Evolutionary conservation across 1,140 invertebrate genomes (phyloP).

Genomic region (Xylocopa sonorina): DNA sequence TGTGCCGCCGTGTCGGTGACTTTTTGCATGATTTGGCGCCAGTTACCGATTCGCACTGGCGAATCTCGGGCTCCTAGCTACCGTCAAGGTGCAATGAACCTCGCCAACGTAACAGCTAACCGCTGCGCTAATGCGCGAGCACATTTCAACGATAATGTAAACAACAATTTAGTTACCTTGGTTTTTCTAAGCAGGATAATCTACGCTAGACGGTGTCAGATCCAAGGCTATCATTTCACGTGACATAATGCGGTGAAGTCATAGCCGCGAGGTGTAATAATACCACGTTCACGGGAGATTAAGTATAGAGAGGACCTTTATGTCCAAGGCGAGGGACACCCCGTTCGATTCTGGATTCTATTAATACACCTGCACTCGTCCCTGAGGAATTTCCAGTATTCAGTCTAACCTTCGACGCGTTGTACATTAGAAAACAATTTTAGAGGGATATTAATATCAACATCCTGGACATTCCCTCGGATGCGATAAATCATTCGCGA

Average conservation of each 20-base stretch:
- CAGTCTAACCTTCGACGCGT: background rate
- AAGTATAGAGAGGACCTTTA: background rate
- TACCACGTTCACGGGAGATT: background rate
- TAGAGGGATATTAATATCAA: too few relatives aligned
- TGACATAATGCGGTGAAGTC: background rate
- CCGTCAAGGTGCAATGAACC: slow-evolving; percentile 33
- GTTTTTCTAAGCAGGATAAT: background rate
- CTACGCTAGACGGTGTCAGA: background rate
- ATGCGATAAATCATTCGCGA: too few relatives aligned
- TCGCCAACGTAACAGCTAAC: background rate
- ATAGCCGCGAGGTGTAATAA: background rate
- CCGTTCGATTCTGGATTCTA: background rate
- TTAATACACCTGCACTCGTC: background rate
- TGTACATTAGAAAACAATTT: background rate
- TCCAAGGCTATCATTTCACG: background rate
- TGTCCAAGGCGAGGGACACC: background rate
- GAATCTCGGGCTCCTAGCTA: slow-evolving; percentile 11
- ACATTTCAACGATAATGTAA: background rate
- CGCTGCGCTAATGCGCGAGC: background rate
- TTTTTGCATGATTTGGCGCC: slow-evolving; percentile 69
- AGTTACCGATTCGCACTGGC: slow-evolving; percentile 49
- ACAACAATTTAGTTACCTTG: background rate
- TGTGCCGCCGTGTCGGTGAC: slow-evolving; percentile 46
- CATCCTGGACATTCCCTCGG: too few relatives aligned
- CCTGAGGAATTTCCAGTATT: background rate